These are phyloP conservation scores for Terebella lapidaria DNA, from an alignment of 2,888 invertebrate genomes.

Conservation along the genomic window DNA sequence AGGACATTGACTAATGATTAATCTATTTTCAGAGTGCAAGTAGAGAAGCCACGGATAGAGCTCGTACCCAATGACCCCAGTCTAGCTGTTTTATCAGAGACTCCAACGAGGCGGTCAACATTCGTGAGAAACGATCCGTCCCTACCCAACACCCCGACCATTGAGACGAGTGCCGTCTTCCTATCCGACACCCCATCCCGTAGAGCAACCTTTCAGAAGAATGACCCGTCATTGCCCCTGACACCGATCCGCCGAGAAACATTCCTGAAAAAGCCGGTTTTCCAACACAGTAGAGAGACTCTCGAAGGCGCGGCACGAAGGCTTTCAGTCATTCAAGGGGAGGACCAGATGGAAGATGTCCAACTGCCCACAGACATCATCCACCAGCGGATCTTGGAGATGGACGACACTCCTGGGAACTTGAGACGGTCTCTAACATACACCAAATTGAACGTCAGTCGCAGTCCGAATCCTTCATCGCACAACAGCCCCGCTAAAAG, in stretches of 20 bases:
- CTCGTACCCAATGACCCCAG: too few relatives aligned
- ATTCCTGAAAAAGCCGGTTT: conserved; percentile 6
- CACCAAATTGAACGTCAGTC: conserved; percentile 1
- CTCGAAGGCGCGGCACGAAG: background rate
- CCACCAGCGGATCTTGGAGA: background rate
- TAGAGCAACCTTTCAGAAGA: conserved; percentile 11
- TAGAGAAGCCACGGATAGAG: too few relatives aligned
- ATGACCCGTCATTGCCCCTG: conserved; percentile 9
- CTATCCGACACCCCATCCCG: conserved; percentile 1
- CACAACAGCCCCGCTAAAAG: background rate
- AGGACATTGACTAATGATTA: too few relatives aligned
- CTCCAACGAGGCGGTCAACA: conserved; percentile 7
- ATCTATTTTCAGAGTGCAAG: too few relatives aligned
- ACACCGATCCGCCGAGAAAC: conserved; percentile 10
- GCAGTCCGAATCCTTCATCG: background rate
- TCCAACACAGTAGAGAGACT: background rate
- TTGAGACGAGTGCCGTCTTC: background rate
- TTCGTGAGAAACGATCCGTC: background rate
- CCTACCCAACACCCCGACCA: background rate
- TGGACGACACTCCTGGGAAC: background rate
- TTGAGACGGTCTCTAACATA: background rate
- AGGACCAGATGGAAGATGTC: too few relatives aligned
- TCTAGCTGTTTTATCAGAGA: too few relatives aligned
- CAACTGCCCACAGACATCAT: background rate
- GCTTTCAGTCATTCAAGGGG: background rate